Percentiles rank a stretch among this genome's conserved stretches.
These are phyloP conservation scores for Leptinotarsa defecta DNA, from an alignment of 1,140 invertebrate species.

Conservation along the genomic window DNA sequence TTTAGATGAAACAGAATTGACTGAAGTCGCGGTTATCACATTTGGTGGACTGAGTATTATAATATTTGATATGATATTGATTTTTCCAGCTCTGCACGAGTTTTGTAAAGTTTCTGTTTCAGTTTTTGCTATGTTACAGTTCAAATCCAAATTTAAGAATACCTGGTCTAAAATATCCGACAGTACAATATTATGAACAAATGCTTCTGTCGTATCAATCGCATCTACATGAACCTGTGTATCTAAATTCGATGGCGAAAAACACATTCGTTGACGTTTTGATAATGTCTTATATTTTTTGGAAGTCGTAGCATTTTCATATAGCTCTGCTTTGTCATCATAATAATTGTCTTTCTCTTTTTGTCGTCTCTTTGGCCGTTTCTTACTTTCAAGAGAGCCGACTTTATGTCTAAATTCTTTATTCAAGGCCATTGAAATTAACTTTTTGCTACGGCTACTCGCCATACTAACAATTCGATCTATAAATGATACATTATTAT, in stretches of 20 bases:
- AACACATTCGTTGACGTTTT: conserved; percentile 3
- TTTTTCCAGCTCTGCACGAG: conserved; percentile 7
- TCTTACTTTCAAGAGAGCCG: neutral
- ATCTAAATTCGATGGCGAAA: conserved; percentile 8
- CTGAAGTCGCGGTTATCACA: neutral
- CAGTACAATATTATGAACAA: neutral
- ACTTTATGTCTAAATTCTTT: conserved; percentile 17
- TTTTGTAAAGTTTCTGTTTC: neutral
- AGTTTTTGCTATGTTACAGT: neutral
- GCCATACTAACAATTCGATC: neutral
- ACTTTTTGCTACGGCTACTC: neutral
- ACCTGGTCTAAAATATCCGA: neutral
- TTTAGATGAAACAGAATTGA: neutral
- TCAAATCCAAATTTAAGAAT: neutral
- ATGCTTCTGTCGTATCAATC: conserved; percentile 7
- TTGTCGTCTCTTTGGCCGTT: conserved; percentile 9
- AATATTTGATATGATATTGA: conserved; percentile 13
- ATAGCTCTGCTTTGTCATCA: neutral
- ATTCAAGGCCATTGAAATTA: conserved; percentile 14
- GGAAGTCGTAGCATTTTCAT: neutral
- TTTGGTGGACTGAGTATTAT: neutral
- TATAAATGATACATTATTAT: no score
- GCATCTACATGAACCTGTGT: no score
- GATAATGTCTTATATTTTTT: neutral
- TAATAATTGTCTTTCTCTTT: neutral